Conservation (phyloP, 2,797 vertebrate genomes). For the Notamacropus eugenii region DNA sequence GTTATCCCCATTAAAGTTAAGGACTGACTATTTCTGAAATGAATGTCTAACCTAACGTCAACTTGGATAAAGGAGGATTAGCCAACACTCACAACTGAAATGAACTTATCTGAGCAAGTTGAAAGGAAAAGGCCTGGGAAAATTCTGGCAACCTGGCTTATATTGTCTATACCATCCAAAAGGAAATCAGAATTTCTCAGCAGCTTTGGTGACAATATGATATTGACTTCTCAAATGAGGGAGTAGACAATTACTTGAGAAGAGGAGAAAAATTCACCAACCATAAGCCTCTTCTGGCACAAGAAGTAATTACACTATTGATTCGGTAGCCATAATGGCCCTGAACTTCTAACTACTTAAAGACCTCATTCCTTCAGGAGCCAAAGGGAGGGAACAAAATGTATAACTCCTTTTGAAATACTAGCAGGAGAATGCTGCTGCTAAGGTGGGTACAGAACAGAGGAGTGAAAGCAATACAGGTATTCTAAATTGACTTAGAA, state of each 20-base stretch:
- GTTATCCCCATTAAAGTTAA: background rate
- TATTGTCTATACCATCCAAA: background rate
- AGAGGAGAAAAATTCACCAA: constrained; percentile 34
- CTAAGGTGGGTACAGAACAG: constrained; percentile 54
- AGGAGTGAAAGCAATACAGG: constrained; percentile 30
- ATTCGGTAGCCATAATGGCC: rapidly evolving
- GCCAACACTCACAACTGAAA: constrained; percentile 55
- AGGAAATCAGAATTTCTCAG: constrained; percentile 59
- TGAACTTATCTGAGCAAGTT: constrained; percentile 53
- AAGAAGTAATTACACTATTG: constrained; percentile 21
- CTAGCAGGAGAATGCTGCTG: constrained; percentile 17
- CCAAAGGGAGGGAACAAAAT: constrained; percentile 32
- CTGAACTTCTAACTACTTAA: background rate
- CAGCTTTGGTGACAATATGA: constrained; percentile 17
- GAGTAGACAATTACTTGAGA: constrained; percentile 27
- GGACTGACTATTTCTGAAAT: background rate
- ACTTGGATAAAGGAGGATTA: constrained; percentile 12
- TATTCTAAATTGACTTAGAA: constrained; percentile 52
- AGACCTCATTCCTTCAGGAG: constrained; percentile 9
- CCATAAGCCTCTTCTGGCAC: constrained; percentile 26
- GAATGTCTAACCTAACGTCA: constrained; percentile 24
- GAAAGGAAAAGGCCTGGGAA: constrained; percentile 36
- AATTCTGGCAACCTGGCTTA: constrained; percentile 44
- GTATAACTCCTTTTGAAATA: constrained; percentile 40
- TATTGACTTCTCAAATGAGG: constrained; percentile 31